Evolutionary conservation across 2,888 invertebrate genomes (phyloP).

Genomic region (Cerceris rybyensis): DNA sequence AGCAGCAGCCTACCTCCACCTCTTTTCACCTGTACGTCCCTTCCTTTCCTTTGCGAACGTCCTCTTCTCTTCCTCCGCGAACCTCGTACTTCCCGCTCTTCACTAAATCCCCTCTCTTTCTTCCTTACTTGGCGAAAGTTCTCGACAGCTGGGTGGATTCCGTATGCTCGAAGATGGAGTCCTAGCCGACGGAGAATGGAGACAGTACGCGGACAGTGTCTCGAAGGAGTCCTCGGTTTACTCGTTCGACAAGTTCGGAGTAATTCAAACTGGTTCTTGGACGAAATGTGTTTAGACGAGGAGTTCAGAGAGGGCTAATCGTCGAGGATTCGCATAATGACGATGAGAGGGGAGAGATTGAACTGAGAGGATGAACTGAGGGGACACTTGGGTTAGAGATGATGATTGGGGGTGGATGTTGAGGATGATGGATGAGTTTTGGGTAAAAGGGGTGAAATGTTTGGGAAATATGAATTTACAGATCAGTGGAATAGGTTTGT

Average conservation of each 20-base stretch:
- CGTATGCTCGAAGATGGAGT: slow-evolving; percentile 61
- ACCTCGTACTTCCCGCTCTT: slow-evolving; percentile 8
- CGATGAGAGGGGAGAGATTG: not conserved
- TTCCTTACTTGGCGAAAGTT: slow-evolving; percentile 41
- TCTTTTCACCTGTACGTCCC: slow-evolving; percentile 7
- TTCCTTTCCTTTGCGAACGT: slow-evolving; percentile 8
- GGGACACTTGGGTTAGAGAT: too few species aligned
- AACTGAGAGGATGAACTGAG: not conserved
- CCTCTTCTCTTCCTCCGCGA: not conserved
- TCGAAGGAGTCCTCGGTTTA: slow-evolving; percentile 17
- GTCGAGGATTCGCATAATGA: slow-evolving; percentile 8
- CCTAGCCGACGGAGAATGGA: slow-evolving; percentile 40
- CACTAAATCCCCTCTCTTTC: slow-evolving; percentile 32
- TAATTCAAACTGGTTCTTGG: slow-evolving; percentile 44
- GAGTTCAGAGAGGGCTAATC: slow-evolving; percentile 40
- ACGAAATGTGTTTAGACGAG: slow-evolving; percentile 35
- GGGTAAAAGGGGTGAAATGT: too few species aligned
- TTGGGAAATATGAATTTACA: too few species aligned
- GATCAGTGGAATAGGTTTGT: too few species aligned
- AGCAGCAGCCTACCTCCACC: not conserved
- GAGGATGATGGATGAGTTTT: too few species aligned
- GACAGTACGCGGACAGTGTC: slow-evolving; percentile 16
- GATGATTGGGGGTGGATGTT: too few species aligned
- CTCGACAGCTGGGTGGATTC: slow-evolving; percentile 61
- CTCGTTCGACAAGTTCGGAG: slow-evolving; percentile 33